Base-by-base conservation (phyloP, 2,113 vertebrate species). In the Ctenomys sociabilis region DNA sequence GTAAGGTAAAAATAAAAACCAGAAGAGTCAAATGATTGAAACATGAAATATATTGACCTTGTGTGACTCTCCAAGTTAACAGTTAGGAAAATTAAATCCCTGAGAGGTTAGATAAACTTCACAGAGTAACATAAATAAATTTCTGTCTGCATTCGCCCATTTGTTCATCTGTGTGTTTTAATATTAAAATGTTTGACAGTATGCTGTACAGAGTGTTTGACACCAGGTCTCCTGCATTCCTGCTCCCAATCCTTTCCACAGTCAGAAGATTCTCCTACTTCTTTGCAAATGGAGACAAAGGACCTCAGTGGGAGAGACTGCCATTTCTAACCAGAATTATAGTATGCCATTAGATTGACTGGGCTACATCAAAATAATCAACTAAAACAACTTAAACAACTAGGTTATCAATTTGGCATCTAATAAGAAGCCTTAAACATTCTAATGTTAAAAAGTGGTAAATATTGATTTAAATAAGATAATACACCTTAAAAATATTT, bases 401-500 rank as follows among this genome's bases (percentile, higher is more conserved):
- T 24, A 3, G 17, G n/a, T n/a, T n/a, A n/a, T n/a, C n/a, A n/a
- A n/a, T n/a, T n/a, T n/a, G n/a, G n/a, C n/a, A n/a, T n/a, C n/a
- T n/a, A n/a, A n/a, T n/a, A n/a, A n/a, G n/a, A n/a, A n/a, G n/a
- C n/a, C n/a, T n/a, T n/a, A n/a, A n/a, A n/a, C n/a, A n/a, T n/a
- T n/a, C n/a, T n/a, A 52, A 73, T 30, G 64, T 16, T 70, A n/a
- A 94, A 75, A 9, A 77, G 57, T 64, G 17, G 37, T 66, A 40
- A 93, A 78, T 37, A 93, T 35, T 87, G 66, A 77, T 32, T 26
- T 43, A 45, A 59, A 66, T 64, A 66, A 73, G 64, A n/a, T 28
- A 91, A 54, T 37, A 89, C 86, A 12, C 40, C 68, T 91, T 84
- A 17, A 87, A 92, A 83, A n/a, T 14, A 70, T 70, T 85, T 72